Evolutionary conservation across 2,888 invertebrate species (phyloP).

Genomic region (Agrotis puta): DNA sequence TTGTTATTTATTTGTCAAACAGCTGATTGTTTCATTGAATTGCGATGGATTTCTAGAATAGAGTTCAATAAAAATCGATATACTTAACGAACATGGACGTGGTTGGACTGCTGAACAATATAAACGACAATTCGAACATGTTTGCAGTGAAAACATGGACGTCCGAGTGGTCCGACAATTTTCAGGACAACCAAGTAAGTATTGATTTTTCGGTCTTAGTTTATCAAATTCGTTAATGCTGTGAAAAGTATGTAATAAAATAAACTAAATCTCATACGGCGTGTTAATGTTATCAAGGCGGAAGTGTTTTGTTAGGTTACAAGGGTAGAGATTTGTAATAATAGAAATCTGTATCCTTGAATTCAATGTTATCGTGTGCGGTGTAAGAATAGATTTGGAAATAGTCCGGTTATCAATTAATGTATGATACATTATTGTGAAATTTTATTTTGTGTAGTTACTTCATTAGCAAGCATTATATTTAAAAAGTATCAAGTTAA

Average conservation of each 20-base stretch:
- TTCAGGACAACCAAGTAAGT: slow-evolving; percentile 89
- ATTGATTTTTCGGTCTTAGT: slow-evolving; percentile 68
- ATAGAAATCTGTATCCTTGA: slow-evolving; percentile 74
- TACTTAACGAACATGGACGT: slow-evolving; percentile 83
- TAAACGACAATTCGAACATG: slow-evolving; percentile 87
- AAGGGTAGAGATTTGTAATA: slow-evolving; percentile 56
- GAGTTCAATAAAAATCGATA: slow-evolving; percentile 49
- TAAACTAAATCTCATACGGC: not conserved
- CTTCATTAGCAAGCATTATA: not conserved
- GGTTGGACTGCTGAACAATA: slow-evolving; percentile 85
- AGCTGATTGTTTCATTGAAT: slow-evolving; percentile 74
- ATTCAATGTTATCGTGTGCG: slow-evolving; percentile 69
- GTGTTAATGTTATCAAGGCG: slow-evolving; percentile 22
- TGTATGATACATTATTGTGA: slow-evolving; percentile 22
- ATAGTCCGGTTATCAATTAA: slow-evolving; percentile 53
- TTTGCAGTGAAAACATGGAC: slow-evolving; percentile 89
- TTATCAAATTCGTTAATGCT: slow-evolving; percentile 32
- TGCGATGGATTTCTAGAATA: slow-evolving; percentile 63
- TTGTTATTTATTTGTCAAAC: slow-evolving; percentile 73
- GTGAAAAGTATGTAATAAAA: slow-evolving; percentile 29
- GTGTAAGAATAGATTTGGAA: slow-evolving; percentile 63
- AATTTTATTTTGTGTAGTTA: slow-evolving; percentile 4
- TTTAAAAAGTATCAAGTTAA: too few relatives aligned
- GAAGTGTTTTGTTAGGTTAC: slow-evolving; percentile 52
- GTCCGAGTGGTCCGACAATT: slow-evolving; percentile 86